Percentiles rank a stretch among this genome's conserved stretches.
phyloP scores from a whole-genome alignment of 37 sponge, comb jelly and placozoan genomes.

The Cliona cf. orientalis region DNA sequence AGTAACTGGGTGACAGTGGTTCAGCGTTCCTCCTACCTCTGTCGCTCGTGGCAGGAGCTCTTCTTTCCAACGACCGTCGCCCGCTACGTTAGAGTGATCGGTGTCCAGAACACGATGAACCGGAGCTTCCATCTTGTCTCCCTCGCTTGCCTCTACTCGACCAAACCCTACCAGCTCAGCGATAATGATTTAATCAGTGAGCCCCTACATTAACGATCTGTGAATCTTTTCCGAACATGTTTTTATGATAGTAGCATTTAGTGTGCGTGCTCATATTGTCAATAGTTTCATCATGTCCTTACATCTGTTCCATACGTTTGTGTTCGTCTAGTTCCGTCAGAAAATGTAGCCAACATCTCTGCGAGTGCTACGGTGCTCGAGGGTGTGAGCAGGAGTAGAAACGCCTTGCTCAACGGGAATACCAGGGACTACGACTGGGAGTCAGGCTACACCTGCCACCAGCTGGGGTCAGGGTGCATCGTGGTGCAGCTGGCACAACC shows the following conservation, averaged over 20 bases:
- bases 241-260: too few relatives aligned
- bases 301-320: neutral
- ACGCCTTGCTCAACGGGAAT: conserved; percentile 91
- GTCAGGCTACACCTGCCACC: conserved; percentile 97
- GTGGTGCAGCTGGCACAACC: conserved; percentile 85
- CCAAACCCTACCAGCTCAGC: conserved; percentile 52
- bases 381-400: conserved; percentile 86
- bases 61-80: conserved; percentile 75
- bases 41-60: conserved; percentile 90
- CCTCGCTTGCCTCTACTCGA: conserved; percentile 76
- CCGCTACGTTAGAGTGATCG: conserved; percentile 81
- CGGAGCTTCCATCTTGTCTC: conserved; percentile 84
- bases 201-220: too few relatives aligned
- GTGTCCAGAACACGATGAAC: conserved; percentile 87
- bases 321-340: conserved; percentile 51
- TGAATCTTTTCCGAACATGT: too few relatives aligned
- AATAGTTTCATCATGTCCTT: neutral
- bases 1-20: conserved; percentile 78
- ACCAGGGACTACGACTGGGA: conserved; percentile 97
- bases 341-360: conserved; percentile 89
- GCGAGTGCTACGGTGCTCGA: conserved; percentile 92
- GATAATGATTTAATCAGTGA: conserved; percentile 61
- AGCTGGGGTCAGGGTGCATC: conserved; percentile 86
- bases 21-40: conserved; percentile 74
- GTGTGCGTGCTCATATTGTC: too few relatives aligned